Conservation (phyloP, 1,140 invertebrate species). For the Olivierus martensii region DNA sequence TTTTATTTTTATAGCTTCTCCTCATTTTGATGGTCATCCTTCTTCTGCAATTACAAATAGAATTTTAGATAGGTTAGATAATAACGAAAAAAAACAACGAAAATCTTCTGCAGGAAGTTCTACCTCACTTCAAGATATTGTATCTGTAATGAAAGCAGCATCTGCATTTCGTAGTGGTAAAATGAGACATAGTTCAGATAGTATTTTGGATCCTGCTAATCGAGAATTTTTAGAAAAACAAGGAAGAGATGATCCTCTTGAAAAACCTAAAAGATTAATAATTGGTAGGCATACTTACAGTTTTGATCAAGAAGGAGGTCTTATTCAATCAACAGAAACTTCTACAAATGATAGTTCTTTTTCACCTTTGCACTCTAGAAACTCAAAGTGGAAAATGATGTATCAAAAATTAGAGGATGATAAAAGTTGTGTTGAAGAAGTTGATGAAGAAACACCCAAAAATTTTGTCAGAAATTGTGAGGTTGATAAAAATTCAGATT, state of each 20-base stretch:
- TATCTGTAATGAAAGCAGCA: not conserved
- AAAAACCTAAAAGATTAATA: constrained; percentile 23
- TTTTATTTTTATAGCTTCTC: too few species aligned
- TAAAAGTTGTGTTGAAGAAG: not conserved
- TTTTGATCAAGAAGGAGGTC: constrained; percentile 36
- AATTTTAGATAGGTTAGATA: too few species aligned
- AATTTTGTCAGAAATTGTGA: not conserved
- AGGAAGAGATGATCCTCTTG: constrained; percentile 25
- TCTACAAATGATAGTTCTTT: not conserved
- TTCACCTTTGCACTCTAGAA: not conserved
- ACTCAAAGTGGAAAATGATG: constrained; percentile 12
- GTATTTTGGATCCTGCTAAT: constrained; percentile 39
- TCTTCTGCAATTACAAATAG: too few species aligned
- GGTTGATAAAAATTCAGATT: too few species aligned
- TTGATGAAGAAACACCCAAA: not conserved
- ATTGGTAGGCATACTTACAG: constrained; percentile 39
- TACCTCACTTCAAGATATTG: not conserved
- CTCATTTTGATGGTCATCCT: too few species aligned
- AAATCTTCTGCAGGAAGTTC: too few species aligned
- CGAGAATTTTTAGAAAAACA: constrained; percentile 38
- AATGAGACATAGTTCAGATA: constrained; percentile 4
- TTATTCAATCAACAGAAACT: constrained; percentile 30
- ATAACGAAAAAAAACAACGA: too few species aligned
- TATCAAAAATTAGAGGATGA: constrained; percentile 7
- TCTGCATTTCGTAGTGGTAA: constrained; percentile 6